Base-by-base conservation (phyloP, 37 sponge, comb jelly and placozoan species). In the Ephydatia muelleri region DNA sequence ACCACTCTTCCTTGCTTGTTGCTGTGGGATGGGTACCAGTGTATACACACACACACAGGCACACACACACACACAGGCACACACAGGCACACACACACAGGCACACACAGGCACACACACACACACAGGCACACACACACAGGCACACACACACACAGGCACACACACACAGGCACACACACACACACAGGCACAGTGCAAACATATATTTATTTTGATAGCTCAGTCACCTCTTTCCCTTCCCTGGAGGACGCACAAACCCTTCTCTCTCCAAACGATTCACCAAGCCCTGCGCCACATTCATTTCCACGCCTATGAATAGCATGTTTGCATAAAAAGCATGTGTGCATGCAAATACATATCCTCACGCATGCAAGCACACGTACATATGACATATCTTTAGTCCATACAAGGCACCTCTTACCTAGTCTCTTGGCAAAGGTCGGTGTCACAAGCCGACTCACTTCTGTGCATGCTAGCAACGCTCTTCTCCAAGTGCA, bases 401-500 rank as follows among this genome's bases (percentile, higher is more conserved):
- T 5, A 28, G 3, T 80, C 35, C 38, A 48, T 47, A 31, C 49
- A 49, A 3, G 29, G 12, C 33, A 19, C 5, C 68, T 1, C 82
- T 81, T 11, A 88, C 93, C 89, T 30, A 93, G 83, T 37, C 87
- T 73, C 72, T 85, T 89, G 47, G 87, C 87, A 26, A 95, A 85
- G 3, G 32, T 34, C 21, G 80, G 40, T 26, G 85, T 70, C 5
- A 68, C 31, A 16, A 95, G 26, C 2, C 88, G 75, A 40, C 57
- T 73, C 38, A 87, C 66, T 65, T 92, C 92, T 2, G 76, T 72
- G 73, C 93, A 83, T 0, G 89, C 86, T n/a, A 84, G 71, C 64
- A 97, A 75, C 0, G 92, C 82, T 57, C 97, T 76, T 28, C 97
- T 85, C 93, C 95, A 94, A 57, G 94, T 80, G 82, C 93, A 91